Percentiles rank a stretch among this genome's conserved stretches.
phyloP scores from a whole-genome alignment of 1,140 invertebrate species.

The Cepaea nemoralis region DNA sequence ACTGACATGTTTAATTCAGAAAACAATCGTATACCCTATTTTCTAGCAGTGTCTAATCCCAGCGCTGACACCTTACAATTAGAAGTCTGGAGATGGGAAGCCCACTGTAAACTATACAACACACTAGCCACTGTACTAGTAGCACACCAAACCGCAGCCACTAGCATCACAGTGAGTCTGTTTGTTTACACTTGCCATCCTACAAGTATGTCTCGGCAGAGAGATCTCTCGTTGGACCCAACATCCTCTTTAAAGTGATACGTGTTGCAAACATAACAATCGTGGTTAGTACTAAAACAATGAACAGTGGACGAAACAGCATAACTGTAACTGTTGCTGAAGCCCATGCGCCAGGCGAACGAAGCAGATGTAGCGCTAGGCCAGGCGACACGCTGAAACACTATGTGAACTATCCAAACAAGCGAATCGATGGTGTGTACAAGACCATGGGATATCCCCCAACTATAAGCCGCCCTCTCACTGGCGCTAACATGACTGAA shows the following conservation, averaged over 20 bases:
- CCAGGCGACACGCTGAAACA: background rate
- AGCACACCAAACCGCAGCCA: background rate
- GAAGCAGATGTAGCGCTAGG: background rate
- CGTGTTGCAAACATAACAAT: no score
- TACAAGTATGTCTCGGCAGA: background rate
- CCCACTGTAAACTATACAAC: no score
- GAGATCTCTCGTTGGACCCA: background rate
- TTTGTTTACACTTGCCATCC: slow-evolving; percentile 7
- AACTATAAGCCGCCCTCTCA: slow-evolving; percentile 1
- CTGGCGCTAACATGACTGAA: slow-evolving; percentile 17
- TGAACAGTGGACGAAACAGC: background rate
- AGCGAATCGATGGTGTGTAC: slow-evolving; percentile 10
- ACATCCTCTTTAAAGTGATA: no score
- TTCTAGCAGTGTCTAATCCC: no score
- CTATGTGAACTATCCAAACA: background rate
- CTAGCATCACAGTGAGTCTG: background rate
- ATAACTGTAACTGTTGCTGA: background rate
- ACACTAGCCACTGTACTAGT: no score
- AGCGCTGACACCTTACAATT: no score
- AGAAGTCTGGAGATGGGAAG: no score
- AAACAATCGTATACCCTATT: no score
- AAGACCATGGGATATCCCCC: slow-evolving; percentile 1
- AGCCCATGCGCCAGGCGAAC: background rate
- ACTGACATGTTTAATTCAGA: no score
- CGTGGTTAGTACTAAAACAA: background rate